Base-by-base conservation (phyloP, 2,888 invertebrate species). In the Netelia melanura region DNA sequence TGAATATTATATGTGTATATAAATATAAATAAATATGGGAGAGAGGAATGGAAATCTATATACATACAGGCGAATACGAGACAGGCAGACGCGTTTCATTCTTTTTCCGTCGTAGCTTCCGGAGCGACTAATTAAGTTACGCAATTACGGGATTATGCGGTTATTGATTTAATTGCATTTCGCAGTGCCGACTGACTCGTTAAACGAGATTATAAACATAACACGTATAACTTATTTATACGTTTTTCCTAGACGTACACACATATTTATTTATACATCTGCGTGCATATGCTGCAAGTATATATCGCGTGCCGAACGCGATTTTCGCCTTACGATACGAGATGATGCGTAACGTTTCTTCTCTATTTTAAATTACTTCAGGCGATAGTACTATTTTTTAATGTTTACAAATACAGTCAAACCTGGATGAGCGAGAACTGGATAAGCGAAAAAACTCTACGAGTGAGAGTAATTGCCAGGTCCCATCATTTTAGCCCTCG, bases 131-230 rank as follows among this genome's bases (percentile, higher is more conserved):
- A 89, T 90, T 89, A 88, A 84, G 75, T 86, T 86, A 82, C 81
- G 76, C 87, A 86, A 87, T 88, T 87, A 80, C 64, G 70, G 76
- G 68, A 86, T 88, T 81, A 81, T 68, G 75, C 82, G 52, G 70
- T 86, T 88, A 89, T 88, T 86, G 87, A 86, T 85, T 81, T 87
- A 88, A 90, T 90, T 85, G 87, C 77, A 43, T 76, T 70, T 75
- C n/a, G 56, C 21, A 58, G 79, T 64, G 81, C 61, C 79, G 54
- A 62, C 11, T 76, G 9, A 58, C 70, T 79, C 83, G 74, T 83
- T 75, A 75, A 83, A 79, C 38, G 56, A 79, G 75, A 79, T 83
- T 83, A 64, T 70, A 75, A 83, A 67, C 70, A 44, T 79, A 62
- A 70, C 23, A 58, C 58, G 25, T 56, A 38, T 2, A 68, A 77